Conservation (phyloP, 2,797 vertebrate genomes). For the Gallinago nigripennis region DNA sequence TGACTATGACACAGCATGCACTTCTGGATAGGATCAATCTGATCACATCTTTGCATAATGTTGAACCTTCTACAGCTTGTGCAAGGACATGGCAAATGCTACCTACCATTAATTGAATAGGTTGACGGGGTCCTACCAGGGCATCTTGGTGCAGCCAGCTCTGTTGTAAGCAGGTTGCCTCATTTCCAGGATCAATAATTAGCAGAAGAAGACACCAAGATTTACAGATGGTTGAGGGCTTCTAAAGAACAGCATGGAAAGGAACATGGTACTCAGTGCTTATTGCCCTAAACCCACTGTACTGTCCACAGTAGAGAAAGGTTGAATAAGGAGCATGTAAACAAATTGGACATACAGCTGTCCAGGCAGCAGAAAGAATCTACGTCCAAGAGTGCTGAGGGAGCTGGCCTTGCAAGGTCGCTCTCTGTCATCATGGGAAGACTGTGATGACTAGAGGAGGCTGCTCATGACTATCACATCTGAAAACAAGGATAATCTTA, state of each 20-base stretch:
- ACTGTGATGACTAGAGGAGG: neutral
- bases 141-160: neutral
- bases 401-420: neutral
- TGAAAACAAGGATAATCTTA: neutral
- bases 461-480: neutral
- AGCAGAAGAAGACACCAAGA: neutral
- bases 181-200: neutral
- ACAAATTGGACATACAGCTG: neutral
- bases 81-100: neutral
- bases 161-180: neutral
- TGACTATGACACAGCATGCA: neutral
- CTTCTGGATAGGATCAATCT: neutral
- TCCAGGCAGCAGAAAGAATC: neutral
- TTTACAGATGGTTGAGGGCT: neutral
- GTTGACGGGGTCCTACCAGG: neutral
- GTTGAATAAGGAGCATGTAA: neutral
- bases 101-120: neutral
- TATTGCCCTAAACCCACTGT: neutral
- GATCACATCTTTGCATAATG: neutral
- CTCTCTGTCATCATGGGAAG: neutral
- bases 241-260: neutral
- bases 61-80: neutral
- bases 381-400: neutral
- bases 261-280: neutral
- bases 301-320: neutral